phyloP scores from a whole-genome alignment of 2,888 invertebrate species.

The Elgonia sp. region DNA sequence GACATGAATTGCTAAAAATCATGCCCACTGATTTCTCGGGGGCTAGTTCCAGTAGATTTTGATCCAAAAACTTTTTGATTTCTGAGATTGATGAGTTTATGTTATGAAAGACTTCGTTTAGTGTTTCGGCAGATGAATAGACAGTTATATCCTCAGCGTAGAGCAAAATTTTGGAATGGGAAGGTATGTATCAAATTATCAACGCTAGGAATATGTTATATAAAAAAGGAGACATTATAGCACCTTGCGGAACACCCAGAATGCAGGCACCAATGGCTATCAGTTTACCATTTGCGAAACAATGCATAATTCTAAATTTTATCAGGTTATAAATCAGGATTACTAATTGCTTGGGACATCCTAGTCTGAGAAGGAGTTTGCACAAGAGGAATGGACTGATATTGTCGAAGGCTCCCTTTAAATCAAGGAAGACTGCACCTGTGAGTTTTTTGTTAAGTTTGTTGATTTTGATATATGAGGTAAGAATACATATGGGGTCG shows the following conservation, averaged over 20 bases:
- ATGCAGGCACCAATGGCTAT: not conserved
- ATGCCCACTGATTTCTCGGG: not conserved
- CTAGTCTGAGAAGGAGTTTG: not conserved
- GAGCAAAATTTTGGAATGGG: not conserved
- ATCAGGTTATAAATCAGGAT: slow-evolving; percentile 25
- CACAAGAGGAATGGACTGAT: slow-evolving; percentile 12
- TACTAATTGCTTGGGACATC: not conserved
- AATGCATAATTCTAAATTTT: not conserved
- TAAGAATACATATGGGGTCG: not conserved
- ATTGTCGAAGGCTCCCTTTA: slow-evolving; percentile 41
- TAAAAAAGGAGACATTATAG: slow-evolving; percentile 15
- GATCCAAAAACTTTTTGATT: not conserved
- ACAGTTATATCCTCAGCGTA: slow-evolving; percentile 34
- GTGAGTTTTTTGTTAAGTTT: not conserved
- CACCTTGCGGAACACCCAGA: slow-evolving; percentile 15
- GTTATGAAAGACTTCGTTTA: too few relatives aligned
- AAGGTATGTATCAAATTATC: not conserved
- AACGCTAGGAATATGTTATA: slow-evolving; percentile 24
- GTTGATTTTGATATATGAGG: not conserved
- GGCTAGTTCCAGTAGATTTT: not conserved
- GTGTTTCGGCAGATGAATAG: not conserved
- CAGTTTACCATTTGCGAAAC: not conserved
- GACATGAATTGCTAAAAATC: not conserved
- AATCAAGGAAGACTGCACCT: slow-evolving; percentile 11
- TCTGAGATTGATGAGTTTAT: not conserved